Base-by-base conservation (phyloP, 2,888 invertebrate genomes). In the Drosophila leonis region DNA sequence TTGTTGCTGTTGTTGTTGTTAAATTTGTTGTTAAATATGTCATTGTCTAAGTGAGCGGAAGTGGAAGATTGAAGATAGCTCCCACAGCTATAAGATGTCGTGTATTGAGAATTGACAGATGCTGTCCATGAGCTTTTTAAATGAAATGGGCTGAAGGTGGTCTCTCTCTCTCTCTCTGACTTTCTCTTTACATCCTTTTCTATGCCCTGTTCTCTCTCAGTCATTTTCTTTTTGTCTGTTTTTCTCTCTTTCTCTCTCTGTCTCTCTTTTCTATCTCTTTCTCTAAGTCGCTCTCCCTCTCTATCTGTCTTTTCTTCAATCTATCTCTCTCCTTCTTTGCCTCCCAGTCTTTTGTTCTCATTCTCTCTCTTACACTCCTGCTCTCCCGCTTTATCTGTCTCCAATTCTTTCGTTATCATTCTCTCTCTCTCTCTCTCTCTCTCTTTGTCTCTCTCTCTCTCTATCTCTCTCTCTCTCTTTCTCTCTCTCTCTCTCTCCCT, bases 1-100 rank as follows among this genome's bases (percentile, higher is more conserved):
- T 24, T 35, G 57, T 35, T 44, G 46, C 51, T 39, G 27, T 48
- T 52, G 51, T n/a, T 44, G 60, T 29, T 48, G 44, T 15, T 52
- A 46, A 46, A 41, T 37, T 29, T 59, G 44, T 62, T 41, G 61
- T 61, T 60, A 59, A 68, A 57, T 60, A 49, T 59, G 54, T 44
- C 55, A 64, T 24, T 49, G 41, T 24, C 39, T 49, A 61, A 54
- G 20, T 46, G 44, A 12, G 29, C 13, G 15, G 18, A 63, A 37
- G 31, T 20, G 29, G 15, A 12, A 27, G 29, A n/a, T 12, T 29
- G 20, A 39, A 56, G 31, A 33, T 15, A 29, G 15, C 13, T 37
- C 37, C 37, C 54, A 27, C 1, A 35, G 27, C 35, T 37, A 35
- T 37, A 15, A 42, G 18, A 46, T 48, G 35, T 46, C 13, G 15